phyloP scores from a whole-genome alignment of 2,797 vertebrate genomes.

The Schizothorax lantsangensis region DNA sequence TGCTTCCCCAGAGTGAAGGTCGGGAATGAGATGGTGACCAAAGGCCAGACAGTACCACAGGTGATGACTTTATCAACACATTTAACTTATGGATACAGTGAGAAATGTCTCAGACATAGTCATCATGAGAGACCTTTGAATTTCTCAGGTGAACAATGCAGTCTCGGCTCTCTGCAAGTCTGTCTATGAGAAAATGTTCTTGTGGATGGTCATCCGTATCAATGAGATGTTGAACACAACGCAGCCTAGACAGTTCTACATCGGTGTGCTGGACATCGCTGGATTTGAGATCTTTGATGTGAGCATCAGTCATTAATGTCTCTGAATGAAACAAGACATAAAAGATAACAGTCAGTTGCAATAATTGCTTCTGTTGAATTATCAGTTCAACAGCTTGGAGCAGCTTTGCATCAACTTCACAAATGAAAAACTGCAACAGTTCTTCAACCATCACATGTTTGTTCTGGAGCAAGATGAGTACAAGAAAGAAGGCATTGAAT shows the following conservation, averaged over 20 bases:
- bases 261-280: constrained; percentile 86
- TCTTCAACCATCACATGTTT: constrained; percentile 72
- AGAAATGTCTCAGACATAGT: background rate
- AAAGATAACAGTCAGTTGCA: too few species aligned
- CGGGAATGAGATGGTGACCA: constrained; percentile 84
- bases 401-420: constrained; percentile 73
- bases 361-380: background rate
- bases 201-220: too few species aligned
- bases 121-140: too few species aligned
- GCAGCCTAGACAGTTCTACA: constrained; percentile 82
- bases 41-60: constrained; percentile 87
- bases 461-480: constrained; percentile 71
- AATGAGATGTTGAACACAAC: constrained; percentile 24
- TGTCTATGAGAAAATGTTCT: too few species aligned
- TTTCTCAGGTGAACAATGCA: too few species aligned
- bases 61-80: constrained; percentile 64
- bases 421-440: constrained; percentile 66
- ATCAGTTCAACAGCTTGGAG: constrained; percentile 68
- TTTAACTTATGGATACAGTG: too few species aligned
- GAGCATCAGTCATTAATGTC: constrained; percentile 38
- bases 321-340: background rate
- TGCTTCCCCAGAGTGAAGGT: constrained; percentile 87
- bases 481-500: constrained; percentile 71
- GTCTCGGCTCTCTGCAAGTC: too few species aligned
- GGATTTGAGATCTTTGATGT: constrained; percentile 91